Percentiles rank a stretch among this genome's conserved stretches.
Evolutionary conservation across 1,140 invertebrate species (phyloP).

Genomic region (Cephus cinctus): DNA sequence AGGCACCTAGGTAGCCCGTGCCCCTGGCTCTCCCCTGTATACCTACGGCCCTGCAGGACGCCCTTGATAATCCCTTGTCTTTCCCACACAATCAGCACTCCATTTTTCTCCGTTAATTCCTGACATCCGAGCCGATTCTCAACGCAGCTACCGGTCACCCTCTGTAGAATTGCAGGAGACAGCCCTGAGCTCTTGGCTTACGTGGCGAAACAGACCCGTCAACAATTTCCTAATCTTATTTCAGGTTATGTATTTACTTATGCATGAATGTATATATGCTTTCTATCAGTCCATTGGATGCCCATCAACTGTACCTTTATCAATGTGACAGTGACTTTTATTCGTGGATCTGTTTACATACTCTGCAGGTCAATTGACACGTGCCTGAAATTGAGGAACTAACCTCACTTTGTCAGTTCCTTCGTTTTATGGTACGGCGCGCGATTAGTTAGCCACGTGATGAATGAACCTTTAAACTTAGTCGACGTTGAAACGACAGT

Average conservation of each 20-base stretch:
- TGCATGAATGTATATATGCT: too few relatives aligned
- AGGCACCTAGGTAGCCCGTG: neutral
- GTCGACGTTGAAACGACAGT: too few relatives aligned
- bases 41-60: neutral
- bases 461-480: too few relatives aligned
- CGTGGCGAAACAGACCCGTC: slow-evolving; percentile 5
- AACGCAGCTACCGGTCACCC: neutral
- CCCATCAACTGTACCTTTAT: too few relatives aligned
- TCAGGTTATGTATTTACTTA: too few relatives aligned
- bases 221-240: too few relatives aligned
- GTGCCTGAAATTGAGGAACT: too few relatives aligned
- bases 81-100: slow-evolving; percentile 8
- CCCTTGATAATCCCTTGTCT: slow-evolving; percentile 5
- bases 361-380: too few relatives aligned
- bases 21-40: neutral
- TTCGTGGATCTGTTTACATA: too few relatives aligned
- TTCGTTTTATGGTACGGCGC: slow-evolving; percentile 1
- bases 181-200: slow-evolving; percentile 7
- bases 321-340: too few relatives aligned
- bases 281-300: too few relatives aligned
- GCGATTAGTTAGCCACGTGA: neutral
- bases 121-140: neutral
- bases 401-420: neutral
- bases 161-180: slow-evolving; percentile 3
- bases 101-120: slow-evolving; percentile 11